Evolutionary conservation across 2,113 vertebrate genomes (phyloP).

Genomic region (Nycticorax nycticorax): DNA sequence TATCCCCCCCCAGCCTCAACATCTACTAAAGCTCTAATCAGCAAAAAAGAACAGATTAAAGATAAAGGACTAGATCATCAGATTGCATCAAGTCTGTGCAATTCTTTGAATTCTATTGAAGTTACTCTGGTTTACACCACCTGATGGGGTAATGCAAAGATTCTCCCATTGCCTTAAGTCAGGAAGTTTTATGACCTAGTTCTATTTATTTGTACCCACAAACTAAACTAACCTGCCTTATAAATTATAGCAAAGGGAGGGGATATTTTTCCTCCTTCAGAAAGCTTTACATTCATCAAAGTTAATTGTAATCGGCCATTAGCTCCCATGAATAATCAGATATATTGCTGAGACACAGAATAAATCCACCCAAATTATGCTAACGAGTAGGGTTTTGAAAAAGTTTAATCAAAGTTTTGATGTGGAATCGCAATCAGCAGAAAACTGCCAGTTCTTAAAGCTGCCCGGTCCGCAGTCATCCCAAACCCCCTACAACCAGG

Average conservation of each 20-base stretch:
- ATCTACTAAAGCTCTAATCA: neutral
- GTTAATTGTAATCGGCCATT: constrained; percentile 62
- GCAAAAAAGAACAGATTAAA: neutral
- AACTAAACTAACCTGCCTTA: constrained; percentile 44
- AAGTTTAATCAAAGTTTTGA: constrained; percentile 59
- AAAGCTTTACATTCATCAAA: constrained; percentile 67
- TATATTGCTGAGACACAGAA: constrained; percentile 38
- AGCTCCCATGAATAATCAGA: constrained; percentile 72
- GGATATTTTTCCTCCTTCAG: neutral
- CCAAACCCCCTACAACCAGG: neutral
- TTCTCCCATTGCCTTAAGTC: neutral
- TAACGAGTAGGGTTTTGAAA: constrained; percentile 57
- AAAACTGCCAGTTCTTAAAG: constrained; percentile 1
- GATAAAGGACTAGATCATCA: neutral
- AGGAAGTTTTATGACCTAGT: constrained; percentile 18
- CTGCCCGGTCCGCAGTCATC: neutral
- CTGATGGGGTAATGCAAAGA: neutral
- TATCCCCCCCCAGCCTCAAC: neutral
- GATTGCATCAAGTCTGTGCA: neutral
- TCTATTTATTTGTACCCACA: constrained; percentile 61
- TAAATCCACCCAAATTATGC: constrained; percentile 67
- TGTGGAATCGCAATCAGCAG: constrained; percentile 49
- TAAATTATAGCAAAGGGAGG: constrained; percentile 38
- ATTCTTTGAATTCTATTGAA: neutral
- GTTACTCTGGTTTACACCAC: neutral